These are phyloP conservation scores for Apostichopus leukothele DNA, from an alignment of 53 echinoderm and acorn worm species.

Conservation along the genomic window DNA sequence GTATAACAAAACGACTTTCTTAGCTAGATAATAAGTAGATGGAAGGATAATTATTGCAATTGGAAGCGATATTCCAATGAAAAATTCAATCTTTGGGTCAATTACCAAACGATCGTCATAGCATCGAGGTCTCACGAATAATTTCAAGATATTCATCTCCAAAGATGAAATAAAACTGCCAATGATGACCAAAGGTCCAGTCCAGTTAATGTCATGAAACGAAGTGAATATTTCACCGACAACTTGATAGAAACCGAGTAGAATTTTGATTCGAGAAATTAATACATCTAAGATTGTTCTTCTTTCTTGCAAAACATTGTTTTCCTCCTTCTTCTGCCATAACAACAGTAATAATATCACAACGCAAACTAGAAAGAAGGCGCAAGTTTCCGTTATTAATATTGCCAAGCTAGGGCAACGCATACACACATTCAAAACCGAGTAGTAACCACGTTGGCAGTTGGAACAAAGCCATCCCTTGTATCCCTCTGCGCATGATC, in stretches of 20 bases:
- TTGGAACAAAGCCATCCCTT: conserved; percentile 22
- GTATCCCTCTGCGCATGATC: not conserved
- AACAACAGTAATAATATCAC: not conserved
- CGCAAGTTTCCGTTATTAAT: not conserved
- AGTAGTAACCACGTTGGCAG: not conserved
- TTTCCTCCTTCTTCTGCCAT: not conserved
- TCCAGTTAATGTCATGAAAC: conserved; percentile 12
- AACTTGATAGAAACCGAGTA: conserved; percentile 32
- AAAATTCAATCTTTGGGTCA: not conserved
- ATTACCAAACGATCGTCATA: not conserved
- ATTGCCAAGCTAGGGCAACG: not conserved
- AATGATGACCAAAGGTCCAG: not conserved
- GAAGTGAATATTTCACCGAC: conserved; percentile 23
- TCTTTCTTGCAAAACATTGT: too few species aligned
- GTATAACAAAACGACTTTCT: not conserved
- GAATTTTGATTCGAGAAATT: not conserved
- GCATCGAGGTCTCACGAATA: not conserved
- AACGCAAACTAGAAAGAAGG: not conserved
- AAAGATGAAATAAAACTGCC: not conserved
- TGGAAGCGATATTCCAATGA: conserved; percentile 6
- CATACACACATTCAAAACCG: not conserved
- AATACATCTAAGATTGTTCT: conserved; percentile 3
- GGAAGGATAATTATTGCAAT: not conserved
- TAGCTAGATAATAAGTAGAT: not conserved
- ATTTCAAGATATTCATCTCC: not conserved